Conservation (phyloP, 2,888 invertebrate genomes). For the Eurois occulta region DNA sequence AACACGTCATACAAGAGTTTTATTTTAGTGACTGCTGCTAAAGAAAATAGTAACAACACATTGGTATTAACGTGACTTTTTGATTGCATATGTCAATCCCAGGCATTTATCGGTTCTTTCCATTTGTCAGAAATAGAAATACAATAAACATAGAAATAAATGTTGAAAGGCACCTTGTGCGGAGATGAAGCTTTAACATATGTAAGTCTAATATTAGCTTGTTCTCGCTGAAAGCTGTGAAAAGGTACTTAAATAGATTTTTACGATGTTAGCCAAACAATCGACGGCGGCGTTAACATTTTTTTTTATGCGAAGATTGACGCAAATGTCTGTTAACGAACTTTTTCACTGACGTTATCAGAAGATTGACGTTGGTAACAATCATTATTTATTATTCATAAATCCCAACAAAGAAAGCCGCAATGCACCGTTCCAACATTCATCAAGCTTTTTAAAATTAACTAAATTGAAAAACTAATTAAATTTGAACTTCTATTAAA, state of each 20-base stretch:
- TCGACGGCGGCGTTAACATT: background rate
- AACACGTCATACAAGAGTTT: conserved; percentile 37
- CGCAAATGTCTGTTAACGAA: conserved; percentile 40
- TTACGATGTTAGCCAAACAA: conserved; percentile 23
- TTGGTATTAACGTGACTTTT: conserved; percentile 54
- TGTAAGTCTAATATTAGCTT: background rate
- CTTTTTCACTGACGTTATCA: conserved; percentile 20
- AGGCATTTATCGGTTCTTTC: conserved; percentile 12
- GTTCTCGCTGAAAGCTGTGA: conserved; percentile 25
- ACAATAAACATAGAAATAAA: conserved; percentile 10
- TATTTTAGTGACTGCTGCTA: conserved; percentile 35
- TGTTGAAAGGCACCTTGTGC: conserved; percentile 3
- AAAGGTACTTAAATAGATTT: conserved; percentile 25
- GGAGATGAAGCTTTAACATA: too few species aligned
- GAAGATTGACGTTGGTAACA: conserved; percentile 11
- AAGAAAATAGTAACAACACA: conserved; percentile 34
- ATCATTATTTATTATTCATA: conserved; percentile 7
- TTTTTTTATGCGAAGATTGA: conserved; percentile 34
- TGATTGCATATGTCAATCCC: conserved; percentile 19
- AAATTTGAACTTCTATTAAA: background rate
- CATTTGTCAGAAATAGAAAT: conserved; percentile 13
- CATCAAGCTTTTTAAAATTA: background rate
- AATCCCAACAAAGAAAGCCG: conserved; percentile 8
- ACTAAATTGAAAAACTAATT: background rate
- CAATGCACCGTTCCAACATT: background rate